Base-by-base conservation (phyloP, 2,113 vertebrate genomes). In the Platysternon megacephalum region DNA sequence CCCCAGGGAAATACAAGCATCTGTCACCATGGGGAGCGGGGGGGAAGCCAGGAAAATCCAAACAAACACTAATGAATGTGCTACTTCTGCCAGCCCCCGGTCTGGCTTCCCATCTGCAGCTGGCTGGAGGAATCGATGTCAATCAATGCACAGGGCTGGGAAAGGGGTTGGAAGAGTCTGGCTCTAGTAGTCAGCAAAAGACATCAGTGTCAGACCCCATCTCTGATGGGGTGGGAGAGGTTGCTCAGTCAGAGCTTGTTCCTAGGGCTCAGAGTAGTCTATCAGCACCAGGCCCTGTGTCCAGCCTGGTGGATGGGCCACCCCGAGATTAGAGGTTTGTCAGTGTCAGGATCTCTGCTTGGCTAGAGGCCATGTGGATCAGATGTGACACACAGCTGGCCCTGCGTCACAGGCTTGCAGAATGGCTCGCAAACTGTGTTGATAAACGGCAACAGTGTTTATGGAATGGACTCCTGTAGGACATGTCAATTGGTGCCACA, bases 291-390 rank as follows among this genome's bases (percentile, higher is more conserved):
- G 49, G 86, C 46, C 52, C 12, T 55, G 56, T 11, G n/a, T 72
- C 65, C n/a, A 22, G 35, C 9, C 35, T 2, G 1, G 58, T 29
- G 42, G 35, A 5, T 39, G 35, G 52, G 44, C 51, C 17, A 1
- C 1, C 2, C 9, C n/a, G 29, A 88, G 29, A 79, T 17, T 44
- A 65, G 61, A 49, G 29, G 88, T 28, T n/a, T 49, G 4, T 39
- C 32, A 56, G 19, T 32, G 48, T 24, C 51, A 74, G 29, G 9
- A 1, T 84, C 11, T 46, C 19, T 32, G 24, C 4, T 83, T 74
- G 1, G 0, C 5, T 48, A 39, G 83, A 35, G 58, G 46, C 85
- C 0, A 0, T 11, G 5, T 3, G 6, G 24, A 17, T 10, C 32
- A n/a, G 65, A 49, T 55, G 8, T 8, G 51, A 28, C 39, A 78